Evolutionary conservation across 2,888 invertebrate genomes (phyloP).

Genomic region (Sphaeridia pumilis): DNA sequence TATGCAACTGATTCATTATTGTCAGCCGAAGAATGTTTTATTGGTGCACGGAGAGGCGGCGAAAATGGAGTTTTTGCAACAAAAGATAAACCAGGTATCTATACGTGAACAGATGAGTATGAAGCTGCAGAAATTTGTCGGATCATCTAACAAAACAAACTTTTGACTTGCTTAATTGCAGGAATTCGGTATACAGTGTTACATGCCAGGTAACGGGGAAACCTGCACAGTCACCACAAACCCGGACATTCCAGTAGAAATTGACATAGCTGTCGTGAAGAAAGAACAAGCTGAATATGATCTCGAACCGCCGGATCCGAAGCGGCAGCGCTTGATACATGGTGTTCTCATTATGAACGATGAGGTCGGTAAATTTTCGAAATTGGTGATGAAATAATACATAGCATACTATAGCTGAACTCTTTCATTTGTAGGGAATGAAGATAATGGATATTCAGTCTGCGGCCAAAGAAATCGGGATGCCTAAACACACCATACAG

Average conservation of each 20-base stretch:
- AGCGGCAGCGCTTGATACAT: slow-evolving; percentile 72
- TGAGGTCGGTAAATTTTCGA: slow-evolving; percentile 43
- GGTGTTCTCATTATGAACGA: slow-evolving; percentile 84
- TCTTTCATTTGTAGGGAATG: slow-evolving; percentile 45
- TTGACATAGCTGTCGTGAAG: slow-evolving; percentile 67
- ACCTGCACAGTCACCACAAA: slow-evolving; percentile 77
- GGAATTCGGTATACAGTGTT: slow-evolving; percentile 81
- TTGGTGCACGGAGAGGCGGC: slow-evolving; percentile 95
- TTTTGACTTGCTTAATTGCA: slow-evolving; percentile 40
- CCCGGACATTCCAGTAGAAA: slow-evolving; percentile 79
- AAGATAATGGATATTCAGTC: slow-evolving; percentile 79
- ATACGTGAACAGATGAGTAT: not conserved
- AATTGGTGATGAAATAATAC: not conserved
- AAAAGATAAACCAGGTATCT: slow-evolving; percentile 60
- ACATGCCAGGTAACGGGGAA: slow-evolving; percentile 97
- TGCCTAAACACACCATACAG: slow-evolving; percentile 61
- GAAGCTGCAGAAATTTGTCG: not conserved
- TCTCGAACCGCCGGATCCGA: slow-evolving; percentile 73
- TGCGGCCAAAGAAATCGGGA: slow-evolving; percentile 72
- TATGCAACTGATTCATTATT: slow-evolving; percentile 96
- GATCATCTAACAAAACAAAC: not conserved
- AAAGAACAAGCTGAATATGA: slow-evolving; percentile 64
- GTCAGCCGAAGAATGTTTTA: slow-evolving; percentile 92
- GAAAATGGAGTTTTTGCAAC: slow-evolving; percentile 95
- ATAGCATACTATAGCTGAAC: not conserved